phyloP scores from a whole-genome alignment of 2,113 vertebrate genomes.

The Choloepus hoffmanni region DNA sequence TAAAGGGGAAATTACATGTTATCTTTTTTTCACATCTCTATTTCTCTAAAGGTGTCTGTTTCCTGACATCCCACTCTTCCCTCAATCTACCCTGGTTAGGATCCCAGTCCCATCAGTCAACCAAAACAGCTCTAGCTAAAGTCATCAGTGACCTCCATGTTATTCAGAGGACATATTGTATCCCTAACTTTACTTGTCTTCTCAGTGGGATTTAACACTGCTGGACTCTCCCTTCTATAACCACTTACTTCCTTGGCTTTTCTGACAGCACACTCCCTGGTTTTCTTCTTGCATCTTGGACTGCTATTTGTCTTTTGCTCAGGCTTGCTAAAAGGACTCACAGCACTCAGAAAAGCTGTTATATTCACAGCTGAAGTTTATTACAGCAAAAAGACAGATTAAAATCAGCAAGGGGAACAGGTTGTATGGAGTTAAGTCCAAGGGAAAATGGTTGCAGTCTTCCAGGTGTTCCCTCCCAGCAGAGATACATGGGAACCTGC shows the following conservation, averaged over 20 bases:
- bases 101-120: not conserved
- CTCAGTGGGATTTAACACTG: not conserved
- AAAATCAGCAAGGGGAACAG: slow-evolving; percentile 12
- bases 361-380: not conserved
- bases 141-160: not conserved
- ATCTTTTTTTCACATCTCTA: not conserved
- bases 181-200: not conserved
- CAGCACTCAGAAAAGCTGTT: not conserved
- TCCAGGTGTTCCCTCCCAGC: not conserved
- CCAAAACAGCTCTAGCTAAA: not conserved
- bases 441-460: not conserved
- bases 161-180: not conserved
- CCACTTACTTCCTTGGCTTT: not conserved
- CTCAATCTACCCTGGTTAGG: not conserved
- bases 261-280: not conserved
- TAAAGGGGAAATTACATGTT: not conserved
- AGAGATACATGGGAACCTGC: not conserved
- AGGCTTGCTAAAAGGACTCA: not conserved
- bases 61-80: not conserved
- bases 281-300: not conserved
- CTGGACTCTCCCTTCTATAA: not conserved
- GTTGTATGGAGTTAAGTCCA: not conserved
- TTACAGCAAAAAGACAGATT: not conserved
- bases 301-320: not conserved
- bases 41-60: not conserved